phyloP scores from a whole-genome alignment of 2,113 vertebrate species.

The Phoxinus phoxinus region DNA sequence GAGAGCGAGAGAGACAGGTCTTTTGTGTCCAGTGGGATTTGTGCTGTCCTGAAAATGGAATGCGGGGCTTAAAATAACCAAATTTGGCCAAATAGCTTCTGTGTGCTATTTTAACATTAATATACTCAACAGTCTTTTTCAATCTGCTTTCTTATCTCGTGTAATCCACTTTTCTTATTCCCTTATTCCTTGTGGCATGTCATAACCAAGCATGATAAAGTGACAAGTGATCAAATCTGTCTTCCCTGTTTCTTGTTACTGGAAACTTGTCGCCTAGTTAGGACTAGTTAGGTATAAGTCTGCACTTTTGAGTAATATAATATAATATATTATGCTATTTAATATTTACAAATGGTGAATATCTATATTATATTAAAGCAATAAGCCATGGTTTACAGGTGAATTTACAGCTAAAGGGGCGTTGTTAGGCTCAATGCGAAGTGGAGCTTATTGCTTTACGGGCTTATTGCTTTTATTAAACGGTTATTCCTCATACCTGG shows the following conservation, averaged over 20 bases:
- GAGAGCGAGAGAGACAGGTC: constrained; percentile 17
- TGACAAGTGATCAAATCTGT: not conserved
- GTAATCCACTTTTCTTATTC: not conserved
- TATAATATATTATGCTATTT: not conserved
- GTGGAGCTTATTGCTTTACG: too few relatives aligned
- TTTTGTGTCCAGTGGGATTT: constrained; percentile 38
- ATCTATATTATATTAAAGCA: too few relatives aligned
- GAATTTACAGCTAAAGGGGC: too few relatives aligned
- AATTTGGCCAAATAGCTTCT: constrained; percentile 57
- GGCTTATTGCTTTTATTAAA: too few relatives aligned
- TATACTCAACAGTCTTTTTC: constrained; percentile 32
- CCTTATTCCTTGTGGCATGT: not conserved
- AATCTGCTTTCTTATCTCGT: not conserved
- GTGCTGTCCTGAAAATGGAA: constrained; percentile 53
- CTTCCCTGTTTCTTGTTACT: not conserved
- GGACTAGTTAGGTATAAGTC: not conserved
- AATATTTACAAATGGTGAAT: not conserved
- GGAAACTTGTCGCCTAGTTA: not conserved
- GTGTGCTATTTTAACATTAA: constrained; percentile 20
- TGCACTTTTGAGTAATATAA: not conserved
- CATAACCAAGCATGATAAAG: not conserved
- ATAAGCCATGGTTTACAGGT: too few relatives aligned
- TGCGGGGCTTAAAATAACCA: constrained; percentile 51
- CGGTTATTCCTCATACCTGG: too few relatives aligned
- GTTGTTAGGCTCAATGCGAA: too few relatives aligned